These are phyloP conservation scores for Oncorhynchus kisutch DNA, from an alignment of 2,113 vertebrate genomes.

Conservation along the genomic window DNA sequence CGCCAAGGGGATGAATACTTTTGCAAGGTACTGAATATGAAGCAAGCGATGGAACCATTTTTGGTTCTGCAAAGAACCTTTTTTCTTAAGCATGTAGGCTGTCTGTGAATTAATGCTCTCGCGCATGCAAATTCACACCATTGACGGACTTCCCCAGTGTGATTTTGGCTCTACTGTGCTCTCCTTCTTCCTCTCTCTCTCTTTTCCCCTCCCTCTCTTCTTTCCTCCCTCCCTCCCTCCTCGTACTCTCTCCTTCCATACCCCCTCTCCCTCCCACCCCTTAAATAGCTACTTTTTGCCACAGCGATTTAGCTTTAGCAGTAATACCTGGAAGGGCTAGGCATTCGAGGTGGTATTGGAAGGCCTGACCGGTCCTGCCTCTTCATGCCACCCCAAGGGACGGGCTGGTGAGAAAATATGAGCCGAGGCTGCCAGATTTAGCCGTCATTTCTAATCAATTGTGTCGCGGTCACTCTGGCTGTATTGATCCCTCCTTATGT, in stretches of 20 bases:
- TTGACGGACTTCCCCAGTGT: too few species aligned
- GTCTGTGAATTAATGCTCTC: too few species aligned
- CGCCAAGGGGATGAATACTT: too few species aligned
- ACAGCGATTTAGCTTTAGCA: constrained; percentile 44
- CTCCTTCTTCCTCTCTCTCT: neutral
- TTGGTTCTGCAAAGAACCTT: too few species aligned
- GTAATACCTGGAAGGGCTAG: constrained; percentile 64
- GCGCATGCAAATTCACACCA: too few species aligned
- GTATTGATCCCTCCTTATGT: constrained; percentile 70
- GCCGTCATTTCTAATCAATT: constrained; percentile 83
- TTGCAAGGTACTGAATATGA: too few species aligned
- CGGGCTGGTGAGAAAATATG: constrained; percentile 74
- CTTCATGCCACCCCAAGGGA: constrained; percentile 73
- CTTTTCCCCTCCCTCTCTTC: neutral
- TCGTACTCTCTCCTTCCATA: neutral
- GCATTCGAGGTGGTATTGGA: constrained; percentile 73
- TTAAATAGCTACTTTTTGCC: neutral
- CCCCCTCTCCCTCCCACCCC: neutral
- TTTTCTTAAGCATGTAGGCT: too few species aligned
- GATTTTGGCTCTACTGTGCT: neutral
- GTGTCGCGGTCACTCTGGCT: constrained; percentile 69
- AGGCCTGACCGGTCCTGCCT: constrained; percentile 73
- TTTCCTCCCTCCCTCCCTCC: neutral
- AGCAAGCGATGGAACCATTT: too few species aligned
- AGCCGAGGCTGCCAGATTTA: constrained; percentile 76